Evolutionary conservation across 1,140 invertebrate genomes (phyloP).

Genomic region (Bombus cullumanus): DNA sequence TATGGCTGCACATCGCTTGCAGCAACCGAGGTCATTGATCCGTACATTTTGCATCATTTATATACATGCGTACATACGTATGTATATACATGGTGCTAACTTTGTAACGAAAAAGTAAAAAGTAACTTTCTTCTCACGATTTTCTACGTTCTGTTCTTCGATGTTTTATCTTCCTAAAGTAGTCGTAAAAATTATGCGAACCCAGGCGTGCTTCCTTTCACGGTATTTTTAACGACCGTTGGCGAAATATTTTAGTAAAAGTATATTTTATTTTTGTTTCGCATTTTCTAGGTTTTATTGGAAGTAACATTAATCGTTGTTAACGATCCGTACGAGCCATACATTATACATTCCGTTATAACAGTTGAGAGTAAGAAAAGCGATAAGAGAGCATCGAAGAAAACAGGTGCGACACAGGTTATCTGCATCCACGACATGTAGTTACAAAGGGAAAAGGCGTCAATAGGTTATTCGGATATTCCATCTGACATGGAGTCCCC

Average conservation of each 20-base stretch:
- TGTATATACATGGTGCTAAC: background rate
- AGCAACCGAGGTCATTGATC: background rate
- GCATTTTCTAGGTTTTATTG: background rate
- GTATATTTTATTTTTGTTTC: background rate
- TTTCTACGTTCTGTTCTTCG: background rate
- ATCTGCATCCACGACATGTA: constrained; percentile 38
- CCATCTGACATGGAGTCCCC: constrained; percentile 31
- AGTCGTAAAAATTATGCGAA: background rate
- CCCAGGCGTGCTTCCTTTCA: background rate
- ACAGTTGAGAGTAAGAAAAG: background rate
- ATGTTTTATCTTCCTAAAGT: background rate
- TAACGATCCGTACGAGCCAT: no score
- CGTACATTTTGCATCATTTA: constrained; percentile 4
- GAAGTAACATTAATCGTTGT: background rate
- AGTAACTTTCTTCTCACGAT: background rate
- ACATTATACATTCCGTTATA: background rate
- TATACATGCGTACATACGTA: background rate
- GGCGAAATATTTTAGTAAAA: background rate
- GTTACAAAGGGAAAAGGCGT: constrained; percentile 61
- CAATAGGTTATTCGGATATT: constrained; percentile 57
- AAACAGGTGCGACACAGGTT: constrained; percentile 17
- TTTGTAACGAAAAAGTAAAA: background rate
- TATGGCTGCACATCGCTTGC: background rate
- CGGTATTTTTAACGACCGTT: background rate
- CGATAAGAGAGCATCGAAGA: background rate